Conservation (phyloP, 2,113 vertebrate species). For the Eretmochelys imbricata region DNA sequence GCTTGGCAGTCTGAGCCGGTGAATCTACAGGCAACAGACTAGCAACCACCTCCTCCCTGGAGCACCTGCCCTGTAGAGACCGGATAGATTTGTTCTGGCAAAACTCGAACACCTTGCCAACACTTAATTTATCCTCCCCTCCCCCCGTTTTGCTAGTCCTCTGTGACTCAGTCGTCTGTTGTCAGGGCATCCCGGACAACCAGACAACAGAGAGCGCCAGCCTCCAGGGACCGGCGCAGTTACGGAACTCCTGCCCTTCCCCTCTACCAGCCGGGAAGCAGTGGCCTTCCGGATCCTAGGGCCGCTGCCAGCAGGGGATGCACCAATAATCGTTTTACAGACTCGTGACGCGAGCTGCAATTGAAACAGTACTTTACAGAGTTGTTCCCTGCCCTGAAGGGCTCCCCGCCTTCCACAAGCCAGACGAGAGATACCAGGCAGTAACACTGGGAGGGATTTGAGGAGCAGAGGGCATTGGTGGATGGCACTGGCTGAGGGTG, state of each 20-base stretch:
- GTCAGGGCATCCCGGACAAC: background rate
- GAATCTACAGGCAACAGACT: background rate
- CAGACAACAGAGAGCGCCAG: background rate
- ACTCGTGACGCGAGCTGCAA: too few relatives aligned
- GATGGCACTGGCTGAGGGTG: too few relatives aligned
- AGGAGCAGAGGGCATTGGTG: too few relatives aligned
- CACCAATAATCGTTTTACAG: background rate
- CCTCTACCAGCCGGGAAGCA: fast-evolving
- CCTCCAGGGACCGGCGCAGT: background rate
- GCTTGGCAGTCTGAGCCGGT: fast-evolving
- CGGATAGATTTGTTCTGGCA: background rate
- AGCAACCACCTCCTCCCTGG: background rate
- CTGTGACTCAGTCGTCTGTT: background rate
- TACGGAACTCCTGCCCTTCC: fast-evolving
- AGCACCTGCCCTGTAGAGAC: background rate
- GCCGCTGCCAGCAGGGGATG: background rate
- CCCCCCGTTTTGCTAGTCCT: background rate
- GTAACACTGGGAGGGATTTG: too few relatives aligned
- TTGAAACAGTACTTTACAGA: too few relatives aligned
- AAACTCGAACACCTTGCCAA: background rate
- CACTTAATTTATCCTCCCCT: background rate
- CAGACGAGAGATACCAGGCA: too few relatives aligned
- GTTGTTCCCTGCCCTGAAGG: too few relatives aligned
- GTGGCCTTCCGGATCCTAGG: fast-evolving
- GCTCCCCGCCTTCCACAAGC: too few relatives aligned